A percentile compares a stretch with the other conserved stretches of the same genome.
Conservation (phyloP, 2,888 invertebrate genomes). For the Phalera bucephala region DNA sequence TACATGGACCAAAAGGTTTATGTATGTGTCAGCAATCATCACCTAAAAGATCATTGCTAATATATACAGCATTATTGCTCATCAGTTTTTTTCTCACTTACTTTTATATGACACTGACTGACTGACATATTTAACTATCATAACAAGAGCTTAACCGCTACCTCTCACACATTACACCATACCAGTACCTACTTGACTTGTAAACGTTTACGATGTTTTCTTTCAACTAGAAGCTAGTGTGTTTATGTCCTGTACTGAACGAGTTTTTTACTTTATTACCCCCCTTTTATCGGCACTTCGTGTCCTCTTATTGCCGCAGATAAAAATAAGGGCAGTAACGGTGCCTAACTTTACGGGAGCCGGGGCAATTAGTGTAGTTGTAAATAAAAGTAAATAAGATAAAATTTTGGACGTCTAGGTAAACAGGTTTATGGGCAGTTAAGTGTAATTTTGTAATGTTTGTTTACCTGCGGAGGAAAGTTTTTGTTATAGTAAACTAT, state of each 20-base stretch:
- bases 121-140: too few relatives aligned
- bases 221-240: conserved; percentile 61
- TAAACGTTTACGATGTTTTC: conserved; percentile 73
- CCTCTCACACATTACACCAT: conserved; percentile 18
- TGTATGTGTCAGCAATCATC: too few relatives aligned
- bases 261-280: conserved; percentile 70
- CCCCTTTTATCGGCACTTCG: conserved; percentile 55
- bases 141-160: too few relatives aligned
- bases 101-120: too few relatives aligned
- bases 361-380: conserved; percentile 23
- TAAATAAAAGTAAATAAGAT: conserved; percentile 30
- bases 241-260: conserved; percentile 61
- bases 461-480: not conserved
- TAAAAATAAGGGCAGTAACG: conserved; percentile 29
- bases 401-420: conserved; percentile 27
- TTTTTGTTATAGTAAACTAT: too few relatives aligned
- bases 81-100: too few relatives aligned
- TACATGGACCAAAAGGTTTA: too few relatives aligned
- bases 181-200: conserved; percentile 52
- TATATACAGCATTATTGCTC: too few relatives aligned
- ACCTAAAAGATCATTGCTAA: too few relatives aligned
- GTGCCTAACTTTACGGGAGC: conserved; percentile 14
- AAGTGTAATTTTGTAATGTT: conserved; percentile 19
- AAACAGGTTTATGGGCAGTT: conserved; percentile 28
- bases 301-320: conserved; percentile 41